Percentiles rank a stretch among this genome's conserved stretches.
Evolutionary conservation across 2,888 invertebrate genomes (phyloP).

Genomic region (Leptothorax acervorum): DNA sequence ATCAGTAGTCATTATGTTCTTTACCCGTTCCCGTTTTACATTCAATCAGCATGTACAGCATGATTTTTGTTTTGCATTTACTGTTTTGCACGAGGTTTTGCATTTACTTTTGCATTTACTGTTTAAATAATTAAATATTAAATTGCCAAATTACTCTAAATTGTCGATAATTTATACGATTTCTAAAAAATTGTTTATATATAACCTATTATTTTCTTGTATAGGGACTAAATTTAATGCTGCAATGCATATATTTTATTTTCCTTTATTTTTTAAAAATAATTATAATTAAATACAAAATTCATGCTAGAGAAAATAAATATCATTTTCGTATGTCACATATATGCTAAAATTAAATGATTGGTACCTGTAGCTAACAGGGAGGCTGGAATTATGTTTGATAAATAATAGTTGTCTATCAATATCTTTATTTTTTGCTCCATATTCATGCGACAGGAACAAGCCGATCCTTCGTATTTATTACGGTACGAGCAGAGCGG

Average conservation of each 20-base stretch:
- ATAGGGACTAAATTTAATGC: neutral
- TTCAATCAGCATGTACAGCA: neutral
- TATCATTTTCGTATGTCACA: neutral
- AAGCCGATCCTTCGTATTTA: slow-evolving; percentile 63
- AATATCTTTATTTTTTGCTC: slow-evolving; percentile 15
- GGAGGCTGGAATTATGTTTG: neutral
- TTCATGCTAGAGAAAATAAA: neutral
- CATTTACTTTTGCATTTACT: neutral
- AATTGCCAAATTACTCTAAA: neutral
- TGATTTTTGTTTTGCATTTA: neutral
- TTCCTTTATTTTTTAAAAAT: neutral
- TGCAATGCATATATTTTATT: neutral
- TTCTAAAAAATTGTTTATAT: neutral
- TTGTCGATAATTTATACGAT: neutral
- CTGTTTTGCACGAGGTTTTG: no score
- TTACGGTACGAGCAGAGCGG: slow-evolving; percentile 52
- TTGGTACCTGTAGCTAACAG: neutral
- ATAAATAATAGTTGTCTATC: neutral
- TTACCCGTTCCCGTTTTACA: neutral
- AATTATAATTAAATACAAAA: slow-evolving; percentile 1
- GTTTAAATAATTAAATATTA: neutral
- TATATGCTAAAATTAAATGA: slow-evolving; percentile 2
- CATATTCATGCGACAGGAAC: slow-evolving; percentile 57
- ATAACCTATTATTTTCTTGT: neutral
- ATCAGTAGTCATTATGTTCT: slow-evolving; percentile 28